Percentiles rank a stretch among this genome's conserved stretches.
Conservation (phyloP, 1,140 invertebrate genomes). For the Myzus persicae region DNA sequence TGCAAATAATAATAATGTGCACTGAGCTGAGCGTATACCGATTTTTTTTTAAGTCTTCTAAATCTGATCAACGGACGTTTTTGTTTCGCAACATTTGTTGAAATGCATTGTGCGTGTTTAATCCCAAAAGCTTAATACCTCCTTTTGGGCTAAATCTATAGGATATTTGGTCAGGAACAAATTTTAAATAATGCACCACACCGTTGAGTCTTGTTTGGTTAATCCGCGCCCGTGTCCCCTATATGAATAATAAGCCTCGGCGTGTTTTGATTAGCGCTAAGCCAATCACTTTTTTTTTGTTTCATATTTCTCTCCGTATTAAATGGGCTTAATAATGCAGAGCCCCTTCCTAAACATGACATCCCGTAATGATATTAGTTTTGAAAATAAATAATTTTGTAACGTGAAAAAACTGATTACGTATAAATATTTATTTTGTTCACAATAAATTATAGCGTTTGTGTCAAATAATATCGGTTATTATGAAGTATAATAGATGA, state of each 20-base stretch:
- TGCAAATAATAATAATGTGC: not conserved
- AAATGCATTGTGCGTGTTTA: not conserved
- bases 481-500: not conserved
- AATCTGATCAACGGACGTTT: conserved; percentile 31
- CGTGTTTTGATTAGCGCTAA: conserved; percentile 48
- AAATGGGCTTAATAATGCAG: conserved; percentile 43
- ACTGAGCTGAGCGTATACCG: not conserved
- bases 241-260: conserved; percentile 26
- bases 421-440: conserved; percentile 5
- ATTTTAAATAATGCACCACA: conserved; percentile 14
- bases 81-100: conserved; percentile 14
- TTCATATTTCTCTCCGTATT: conserved; percentile 22
- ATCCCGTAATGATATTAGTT: not conserved
- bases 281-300: conserved; percentile 39
- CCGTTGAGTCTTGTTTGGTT: conserved; percentile 7
- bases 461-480: not conserved
- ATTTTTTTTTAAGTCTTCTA: conserved; percentile 21
- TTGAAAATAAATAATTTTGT: not conserved
- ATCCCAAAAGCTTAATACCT: conserved; percentile 20
- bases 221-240: conserved; percentile 30
- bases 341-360: not conserved
- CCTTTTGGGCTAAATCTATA: conserved; percentile 11
- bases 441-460: not conserved
- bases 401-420: conserved; percentile 11
- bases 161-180: conserved; percentile 30